Evolutionary conservation across 2,888 invertebrate genomes (phyloP).

Genomic region (Stenotaenia linearis): DNA sequence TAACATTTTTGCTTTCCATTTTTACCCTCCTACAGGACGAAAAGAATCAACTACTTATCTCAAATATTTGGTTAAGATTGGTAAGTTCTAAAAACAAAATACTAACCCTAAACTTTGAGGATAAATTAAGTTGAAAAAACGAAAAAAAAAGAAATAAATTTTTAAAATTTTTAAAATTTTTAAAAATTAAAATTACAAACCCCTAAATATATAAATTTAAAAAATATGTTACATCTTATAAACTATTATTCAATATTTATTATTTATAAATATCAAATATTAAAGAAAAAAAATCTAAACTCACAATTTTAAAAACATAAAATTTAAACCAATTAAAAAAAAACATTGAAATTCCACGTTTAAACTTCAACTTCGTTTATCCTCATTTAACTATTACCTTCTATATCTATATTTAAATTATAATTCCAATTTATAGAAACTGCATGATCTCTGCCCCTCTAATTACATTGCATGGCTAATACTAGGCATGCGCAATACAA

Average conservation of each 20-base stretch:
- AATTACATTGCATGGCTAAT: conserved; percentile 13
- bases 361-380: conserved; percentile 37
- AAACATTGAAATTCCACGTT: conserved; percentile 16
- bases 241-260: neutral
- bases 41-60: conserved; percentile 93
- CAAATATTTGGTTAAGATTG: conserved; percentile 94
- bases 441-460: conserved; percentile 10
- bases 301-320: conserved; percentile 28
- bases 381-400: conserved; percentile 33
- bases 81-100: conserved; percentile 58
- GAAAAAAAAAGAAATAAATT: conserved; percentile 28
- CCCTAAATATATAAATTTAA: neutral
- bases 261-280: neutral
- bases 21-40: conserved; percentile 83
- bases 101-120: conserved; percentile 36
- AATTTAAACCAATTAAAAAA: conserved; percentile 28
- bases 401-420: conserved; percentile 31
- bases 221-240: neutral
- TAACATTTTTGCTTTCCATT: conserved; percentile 47
- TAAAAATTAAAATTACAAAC: neutral
- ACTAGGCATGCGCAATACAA: conserved; percentile 7
- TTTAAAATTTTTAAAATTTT: neutral
- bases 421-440: conserved; percentile 3
- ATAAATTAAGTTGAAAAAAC: conserved; percentile 37
- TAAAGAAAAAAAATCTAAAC: neutral